Evolutionary conservation across 2,797 vertebrate species (phyloP).

Genomic region (Chrosomus eos): DNA sequence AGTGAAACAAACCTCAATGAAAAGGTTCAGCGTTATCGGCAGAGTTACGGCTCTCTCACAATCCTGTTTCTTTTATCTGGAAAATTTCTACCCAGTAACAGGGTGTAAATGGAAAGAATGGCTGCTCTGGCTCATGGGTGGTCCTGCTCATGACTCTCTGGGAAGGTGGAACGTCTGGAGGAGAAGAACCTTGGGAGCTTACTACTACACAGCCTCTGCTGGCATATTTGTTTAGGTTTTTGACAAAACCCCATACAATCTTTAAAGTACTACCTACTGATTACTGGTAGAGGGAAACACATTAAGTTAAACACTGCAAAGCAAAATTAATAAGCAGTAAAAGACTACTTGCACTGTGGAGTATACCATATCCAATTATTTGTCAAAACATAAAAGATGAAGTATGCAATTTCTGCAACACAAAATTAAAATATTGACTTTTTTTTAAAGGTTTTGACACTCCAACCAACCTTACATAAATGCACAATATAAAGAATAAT

Average conservation of each 20-base stretch:
- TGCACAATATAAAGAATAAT: neutral
- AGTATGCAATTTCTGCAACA: neutral
- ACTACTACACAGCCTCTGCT: constrained; percentile 19
- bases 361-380: constrained; percentile 7
- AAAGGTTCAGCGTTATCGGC: constrained; percentile 42
- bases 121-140: constrained; percentile 59
- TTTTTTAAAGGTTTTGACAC: neutral
- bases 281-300: neutral
- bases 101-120: constrained; percentile 49
- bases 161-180: constrained; percentile 51
- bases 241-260: neutral
- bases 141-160: constrained; percentile 58
- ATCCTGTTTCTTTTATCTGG: constrained; percentile 50
- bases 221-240: constrained; percentile 19
- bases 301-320: constrained; percentile 7
- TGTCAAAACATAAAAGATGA: constrained; percentile 2
- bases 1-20: constrained; percentile 30
- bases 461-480: neutral
- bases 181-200: constrained; percentile 45
- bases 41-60: constrained; percentile 35
- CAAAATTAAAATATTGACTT: neutral
- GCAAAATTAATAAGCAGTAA: neutral
- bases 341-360: neutral
- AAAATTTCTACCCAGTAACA: constrained; percentile 50
- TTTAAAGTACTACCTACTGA: constrained; percentile 3